phyloP scores from a whole-genome alignment of 2,113 vertebrate genomes.

The Gopherus flavomarginatus region DNA sequence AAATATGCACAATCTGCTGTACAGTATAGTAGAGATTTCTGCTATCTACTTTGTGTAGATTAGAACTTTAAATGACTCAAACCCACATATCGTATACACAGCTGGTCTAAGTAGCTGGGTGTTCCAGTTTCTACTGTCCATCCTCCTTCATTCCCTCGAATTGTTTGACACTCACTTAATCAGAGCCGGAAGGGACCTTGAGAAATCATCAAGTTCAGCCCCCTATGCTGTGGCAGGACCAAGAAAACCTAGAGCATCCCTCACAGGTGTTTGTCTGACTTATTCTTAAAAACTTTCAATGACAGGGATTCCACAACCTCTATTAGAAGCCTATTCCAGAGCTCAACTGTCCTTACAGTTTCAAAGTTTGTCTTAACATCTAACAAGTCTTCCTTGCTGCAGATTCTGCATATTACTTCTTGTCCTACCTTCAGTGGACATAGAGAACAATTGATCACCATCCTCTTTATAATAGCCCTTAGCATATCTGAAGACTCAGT shows the following conservation, averaged over 20 bases:
- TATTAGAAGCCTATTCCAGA: not conserved
- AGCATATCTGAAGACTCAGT: not conserved
- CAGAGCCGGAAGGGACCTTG: not conserved
- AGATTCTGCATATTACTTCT: not conserved
- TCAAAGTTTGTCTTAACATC: not conserved
- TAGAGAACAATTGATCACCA: not conserved
- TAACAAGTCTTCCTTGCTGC: not conserved
- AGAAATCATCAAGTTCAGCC: not conserved
- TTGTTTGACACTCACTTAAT: not conserved
- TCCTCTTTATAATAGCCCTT: not conserved
- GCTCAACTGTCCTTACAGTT: not conserved
- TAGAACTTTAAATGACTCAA: not conserved
- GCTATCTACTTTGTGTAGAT: not conserved
- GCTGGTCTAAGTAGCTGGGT: not conserved
- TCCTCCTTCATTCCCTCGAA: not conserved
- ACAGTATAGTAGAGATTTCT: not conserved
- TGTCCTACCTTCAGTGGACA: not conserved
- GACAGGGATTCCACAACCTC: not conserved
- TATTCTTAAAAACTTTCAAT: not conserved
- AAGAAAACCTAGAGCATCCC: not conserved
- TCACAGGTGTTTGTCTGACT: not conserved
- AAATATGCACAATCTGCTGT: rapidly evolving
- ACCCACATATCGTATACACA: not conserved
- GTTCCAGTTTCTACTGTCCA: not conserved
- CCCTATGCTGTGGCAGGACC: not conserved